These are phyloP conservation scores for Dromas ardeola DNA, from an alignment of 2,113 vertebrate species.

Conservation along the genomic window DNA sequence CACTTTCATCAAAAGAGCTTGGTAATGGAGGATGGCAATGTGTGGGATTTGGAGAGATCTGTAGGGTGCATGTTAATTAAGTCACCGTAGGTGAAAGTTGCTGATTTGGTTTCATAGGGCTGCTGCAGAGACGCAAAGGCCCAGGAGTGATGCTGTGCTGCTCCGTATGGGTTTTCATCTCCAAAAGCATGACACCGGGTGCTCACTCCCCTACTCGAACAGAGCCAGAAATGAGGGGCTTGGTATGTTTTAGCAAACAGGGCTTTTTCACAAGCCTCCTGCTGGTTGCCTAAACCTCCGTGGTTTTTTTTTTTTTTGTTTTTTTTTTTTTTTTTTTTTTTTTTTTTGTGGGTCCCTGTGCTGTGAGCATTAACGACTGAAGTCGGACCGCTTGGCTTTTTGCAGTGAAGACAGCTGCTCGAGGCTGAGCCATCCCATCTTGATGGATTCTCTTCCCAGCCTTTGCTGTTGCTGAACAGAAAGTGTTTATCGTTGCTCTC, in stretches of 20 bases:
- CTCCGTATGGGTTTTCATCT: neutral
- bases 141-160: neutral
- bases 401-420: neutral
- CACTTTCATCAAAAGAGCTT: constrained; percentile 10
- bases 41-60: neutral
- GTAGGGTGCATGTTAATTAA: constrained; percentile 33
- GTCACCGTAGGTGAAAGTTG: neutral
- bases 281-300: neutral
- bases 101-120: neutral
- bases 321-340: neutral
- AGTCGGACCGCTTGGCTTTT: neutral
- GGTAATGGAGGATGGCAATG: neutral
- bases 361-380: fast-evolving
- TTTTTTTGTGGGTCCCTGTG: neutral
- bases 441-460: neutral
- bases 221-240: neutral
- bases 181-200: fast-evolving
- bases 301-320: neutral
- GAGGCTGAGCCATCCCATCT: neutral
- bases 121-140: neutral
- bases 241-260: neutral
- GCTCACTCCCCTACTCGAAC: neutral
- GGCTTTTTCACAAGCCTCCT: neutral
- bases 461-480: neutral
- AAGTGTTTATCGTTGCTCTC: neutral